A percentile compares a stretch with the other conserved stretches of the same genome.
These are phyloP conservation scores for Ictalurus punctatus DNA, from an alignment of 2,113 vertebrate species.

Conservation along the genomic window DNA sequence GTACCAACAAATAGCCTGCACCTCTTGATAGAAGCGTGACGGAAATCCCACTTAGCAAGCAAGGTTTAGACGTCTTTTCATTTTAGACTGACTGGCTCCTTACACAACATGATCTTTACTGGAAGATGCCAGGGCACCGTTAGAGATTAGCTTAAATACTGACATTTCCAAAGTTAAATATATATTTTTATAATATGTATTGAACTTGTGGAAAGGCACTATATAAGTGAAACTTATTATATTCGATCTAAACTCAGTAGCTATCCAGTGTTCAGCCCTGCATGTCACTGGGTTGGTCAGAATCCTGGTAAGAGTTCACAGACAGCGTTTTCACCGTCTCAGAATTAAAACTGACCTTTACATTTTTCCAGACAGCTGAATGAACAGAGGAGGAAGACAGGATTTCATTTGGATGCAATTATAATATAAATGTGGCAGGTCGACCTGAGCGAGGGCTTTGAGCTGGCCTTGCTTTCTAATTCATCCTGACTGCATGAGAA, in stretches of 20 bases:
- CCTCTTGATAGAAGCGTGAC: too few species aligned
- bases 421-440: conserved; percentile 50
- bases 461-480: conserved; percentile 29
- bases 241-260: background rate
- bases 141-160: background rate
- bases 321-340: background rate
- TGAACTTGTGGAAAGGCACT: too few species aligned
- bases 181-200: background rate
- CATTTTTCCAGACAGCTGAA: background rate
- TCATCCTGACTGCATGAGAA: conserved; percentile 40
- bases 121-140: background rate
- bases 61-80: too few species aligned
- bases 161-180: background rate
- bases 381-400: conserved; percentile 38
- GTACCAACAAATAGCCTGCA: too few species aligned
- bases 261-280: background rate
- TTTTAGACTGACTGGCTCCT: too few species aligned
- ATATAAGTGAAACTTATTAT: too few species aligned
- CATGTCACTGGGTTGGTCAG: background rate
- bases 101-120: background rate
- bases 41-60: too few species aligned
- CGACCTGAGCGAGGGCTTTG: conserved; percentile 21
- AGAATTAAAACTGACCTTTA: conserved; percentile 41
- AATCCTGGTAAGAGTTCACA: background rate
- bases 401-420: conserved; percentile 56